These are phyloP conservation scores for Orthonychiurus folsomi DNA, from an alignment of 2,888 invertebrate genomes.

Conservation along the genomic window DNA sequence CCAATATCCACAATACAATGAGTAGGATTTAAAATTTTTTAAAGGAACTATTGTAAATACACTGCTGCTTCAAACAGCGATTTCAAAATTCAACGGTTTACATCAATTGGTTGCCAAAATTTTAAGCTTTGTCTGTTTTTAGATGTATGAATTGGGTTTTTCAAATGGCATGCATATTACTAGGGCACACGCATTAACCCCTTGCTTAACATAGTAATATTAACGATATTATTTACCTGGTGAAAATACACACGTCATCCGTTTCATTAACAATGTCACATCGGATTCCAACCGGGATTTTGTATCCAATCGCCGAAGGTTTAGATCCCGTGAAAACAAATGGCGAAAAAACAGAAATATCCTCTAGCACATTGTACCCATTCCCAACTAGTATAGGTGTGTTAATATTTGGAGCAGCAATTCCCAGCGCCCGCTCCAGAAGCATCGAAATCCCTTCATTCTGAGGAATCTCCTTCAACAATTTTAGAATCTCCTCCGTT, in stretches of 20 bases:
- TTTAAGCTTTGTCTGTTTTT: too few relatives aligned
- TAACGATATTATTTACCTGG: too few relatives aligned
- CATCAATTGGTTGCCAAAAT: too few relatives aligned
- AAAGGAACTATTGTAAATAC: too few relatives aligned
- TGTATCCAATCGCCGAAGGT: slow-evolving; percentile 14
- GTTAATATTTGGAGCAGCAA: slow-evolving; percentile 10
- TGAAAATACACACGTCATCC: not conserved
- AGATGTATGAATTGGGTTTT: too few relatives aligned
- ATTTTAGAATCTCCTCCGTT: not conserved
- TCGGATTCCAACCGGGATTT: slow-evolving; percentile 8
- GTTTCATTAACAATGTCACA: slow-evolving; percentile 3
- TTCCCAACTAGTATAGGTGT: slow-evolving; percentile 12
- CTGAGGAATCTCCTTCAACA: slow-evolving; percentile 11
- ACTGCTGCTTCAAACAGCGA: too few relatives aligned
- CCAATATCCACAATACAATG: too few relatives aligned
- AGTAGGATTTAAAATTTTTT: too few relatives aligned
- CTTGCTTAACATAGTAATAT: too few relatives aligned
- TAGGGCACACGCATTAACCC: too few relatives aligned
- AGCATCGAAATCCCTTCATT: slow-evolving; percentile 8
- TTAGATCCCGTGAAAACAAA: slow-evolving; percentile 8
- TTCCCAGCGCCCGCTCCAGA: slow-evolving; percentile 8
- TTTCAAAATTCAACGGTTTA: too few relatives aligned
- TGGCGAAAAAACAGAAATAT: not conserved
- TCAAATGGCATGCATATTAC: too few relatives aligned
- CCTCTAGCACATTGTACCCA: slow-evolving; percentile 13